phyloP scores from a whole-genome alignment of 2,888 invertebrate species.

The Gari tellinella region DNA sequence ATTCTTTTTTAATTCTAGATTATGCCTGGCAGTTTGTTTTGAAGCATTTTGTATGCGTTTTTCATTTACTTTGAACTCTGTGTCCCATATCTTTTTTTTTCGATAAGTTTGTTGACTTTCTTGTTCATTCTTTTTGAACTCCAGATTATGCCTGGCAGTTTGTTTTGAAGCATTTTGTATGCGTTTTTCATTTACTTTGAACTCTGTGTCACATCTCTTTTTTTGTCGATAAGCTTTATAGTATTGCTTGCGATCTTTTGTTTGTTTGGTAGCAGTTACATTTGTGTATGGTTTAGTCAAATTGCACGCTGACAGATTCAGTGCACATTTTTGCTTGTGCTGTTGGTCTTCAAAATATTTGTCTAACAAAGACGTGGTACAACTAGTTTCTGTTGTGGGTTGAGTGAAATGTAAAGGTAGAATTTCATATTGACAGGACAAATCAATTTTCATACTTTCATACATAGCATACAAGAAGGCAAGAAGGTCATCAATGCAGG shows the following conservation, averaged over 20 bases:
- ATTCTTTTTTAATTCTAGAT: background rate
- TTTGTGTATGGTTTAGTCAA: background rate
- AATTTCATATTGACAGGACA: conserved; percentile 26
- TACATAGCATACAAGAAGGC: conserved; percentile 33
- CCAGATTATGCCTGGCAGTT: background rate
- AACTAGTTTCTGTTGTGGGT: background rate
- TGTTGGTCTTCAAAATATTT: conserved; percentile 29
- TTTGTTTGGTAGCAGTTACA: background rate
- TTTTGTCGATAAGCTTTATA: background rate
- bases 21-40: background rate
- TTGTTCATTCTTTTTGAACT: background rate
- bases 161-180: background rate
- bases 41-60: background rate
- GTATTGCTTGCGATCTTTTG: background rate
- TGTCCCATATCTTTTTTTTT: background rate
- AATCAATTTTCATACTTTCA: conserved; percentile 30
- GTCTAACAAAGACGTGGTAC: background rate
- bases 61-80: background rate
- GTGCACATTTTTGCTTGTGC: conserved; percentile 7
- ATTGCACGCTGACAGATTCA: background rate
- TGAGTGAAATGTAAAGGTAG: conserved; percentile 4
- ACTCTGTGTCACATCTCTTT: background rate
- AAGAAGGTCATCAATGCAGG: conserved; percentile 24
- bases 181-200: conserved; percentile 1
- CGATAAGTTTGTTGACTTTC: background rate